Conservation (phyloP, 2,113 vertebrate species). For the Lucifuga dentata region DNA sequence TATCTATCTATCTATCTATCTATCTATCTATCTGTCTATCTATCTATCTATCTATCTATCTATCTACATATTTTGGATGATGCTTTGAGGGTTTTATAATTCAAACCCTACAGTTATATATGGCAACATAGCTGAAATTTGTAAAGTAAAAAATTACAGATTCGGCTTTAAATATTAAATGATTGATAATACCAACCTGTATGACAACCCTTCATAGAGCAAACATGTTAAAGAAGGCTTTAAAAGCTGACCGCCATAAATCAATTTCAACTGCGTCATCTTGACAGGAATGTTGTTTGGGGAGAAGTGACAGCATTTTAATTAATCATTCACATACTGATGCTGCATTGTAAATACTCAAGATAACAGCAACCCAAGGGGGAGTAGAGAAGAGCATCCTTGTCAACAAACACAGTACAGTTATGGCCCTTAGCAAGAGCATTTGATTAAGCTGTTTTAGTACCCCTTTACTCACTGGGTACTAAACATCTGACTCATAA, state of each 20-base stretch:
- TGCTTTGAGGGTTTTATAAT: too few species aligned
- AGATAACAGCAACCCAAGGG: slow-evolving; percentile 50
- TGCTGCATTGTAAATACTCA: slow-evolving; percentile 61
- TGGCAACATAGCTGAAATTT: too few species aligned
- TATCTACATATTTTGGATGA: too few species aligned
- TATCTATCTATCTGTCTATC: too few species aligned
- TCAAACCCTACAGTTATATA: too few species aligned
- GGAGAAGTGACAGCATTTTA: slow-evolving; percentile 55
- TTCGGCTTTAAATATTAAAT: too few species aligned
- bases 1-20: too few species aligned
- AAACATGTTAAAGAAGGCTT: slow-evolving; percentile 24
- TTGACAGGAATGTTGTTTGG: slow-evolving; percentile 42
- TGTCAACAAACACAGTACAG: slow-evolving; percentile 56
- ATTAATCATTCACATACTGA: slow-evolving; percentile 60
- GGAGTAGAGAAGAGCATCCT: slow-evolving; percentile 20
- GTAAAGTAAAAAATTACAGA: too few species aligned
- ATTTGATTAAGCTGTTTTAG: slow-evolving; percentile 64
- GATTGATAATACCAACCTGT: slow-evolving; percentile 23
- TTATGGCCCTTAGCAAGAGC: slow-evolving; percentile 68
- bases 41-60: too few species aligned
- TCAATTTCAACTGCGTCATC: slow-evolving; percentile 44
- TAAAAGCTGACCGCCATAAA: slow-evolving; percentile 35
- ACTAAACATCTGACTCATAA: slow-evolving; percentile 54
- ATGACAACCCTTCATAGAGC: slow-evolving; percentile 16
- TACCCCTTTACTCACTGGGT: slow-evolving; percentile 53